Conservation (phyloP, 2,888 invertebrate species). For the Pseudoips prasinana region DNA sequence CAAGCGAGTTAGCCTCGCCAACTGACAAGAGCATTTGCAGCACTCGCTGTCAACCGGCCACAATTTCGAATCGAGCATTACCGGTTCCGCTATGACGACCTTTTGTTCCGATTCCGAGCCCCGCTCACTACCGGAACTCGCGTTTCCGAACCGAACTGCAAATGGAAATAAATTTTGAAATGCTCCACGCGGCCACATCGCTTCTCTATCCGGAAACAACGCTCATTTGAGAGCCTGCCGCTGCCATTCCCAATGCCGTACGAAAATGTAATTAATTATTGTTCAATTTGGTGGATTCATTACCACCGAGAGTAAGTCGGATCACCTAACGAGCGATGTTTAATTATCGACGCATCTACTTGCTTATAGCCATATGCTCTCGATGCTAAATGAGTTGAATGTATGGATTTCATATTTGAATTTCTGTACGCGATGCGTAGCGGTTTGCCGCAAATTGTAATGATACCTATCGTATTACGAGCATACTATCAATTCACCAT, state of each 20-base stretch:
- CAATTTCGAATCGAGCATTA: slow-evolving; percentile 64
- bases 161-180: slow-evolving; percentile 62
- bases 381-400: slow-evolving; percentile 8
- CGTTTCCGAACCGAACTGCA: slow-evolving; percentile 57
- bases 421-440: too few relatives aligned
- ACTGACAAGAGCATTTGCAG: slow-evolving; percentile 48
- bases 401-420: too few relatives aligned
- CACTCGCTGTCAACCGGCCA: slow-evolving; percentile 41
- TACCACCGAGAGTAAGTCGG: slow-evolving; percentile 40
- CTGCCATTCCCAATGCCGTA: slow-evolving; percentile 48
- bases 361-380: slow-evolving; percentile 10
- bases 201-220: slow-evolving; percentile 49
- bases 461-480: slow-evolving; percentile 19
- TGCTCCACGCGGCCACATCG: slow-evolving; percentile 37
- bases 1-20: slow-evolving; percentile 39
- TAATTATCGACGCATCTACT: slow-evolving; percentile 32
- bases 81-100: slow-evolving; percentile 59
- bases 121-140: slow-evolving; percentile 50
- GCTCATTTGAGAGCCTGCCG: slow-evolving; percentile 48
- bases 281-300: slow-evolving; percentile 53
- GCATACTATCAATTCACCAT: slow-evolving; percentile 8
- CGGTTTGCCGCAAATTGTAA: too few relatives aligned
- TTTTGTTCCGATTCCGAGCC: slow-evolving; percentile 54
- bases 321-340: slow-evolving; percentile 37
- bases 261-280: slow-evolving; percentile 61